Percentiles rank a stretch among this genome's conserved stretches.
These are phyloP conservation scores for Cybosia mesomella DNA, from an alignment of 2,888 invertebrate species.

Conservation along the genomic window DNA sequence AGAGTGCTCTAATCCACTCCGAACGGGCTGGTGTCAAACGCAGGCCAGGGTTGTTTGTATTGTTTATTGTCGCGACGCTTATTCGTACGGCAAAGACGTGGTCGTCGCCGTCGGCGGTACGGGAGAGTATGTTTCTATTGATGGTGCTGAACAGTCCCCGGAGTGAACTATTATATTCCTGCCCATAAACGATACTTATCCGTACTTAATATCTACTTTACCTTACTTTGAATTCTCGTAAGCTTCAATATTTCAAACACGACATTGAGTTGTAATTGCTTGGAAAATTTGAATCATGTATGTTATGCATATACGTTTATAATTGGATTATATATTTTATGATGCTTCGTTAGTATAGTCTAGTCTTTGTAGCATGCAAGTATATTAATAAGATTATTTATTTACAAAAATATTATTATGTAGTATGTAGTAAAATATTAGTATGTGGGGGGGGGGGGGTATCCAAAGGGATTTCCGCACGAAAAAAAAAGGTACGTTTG, in stretches of 20 bases:
- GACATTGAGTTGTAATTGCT: slow-evolving; percentile 46
- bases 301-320: slow-evolving; percentile 2
- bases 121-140: slow-evolving; percentile 80
- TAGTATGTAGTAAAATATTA: too few species aligned
- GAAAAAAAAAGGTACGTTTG: too few species aligned
- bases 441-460: too few species aligned
- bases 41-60: slow-evolving; percentile 86
- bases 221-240: slow-evolving; percentile 53
- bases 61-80: slow-evolving; percentile 85
- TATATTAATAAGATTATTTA: not conserved
- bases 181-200: slow-evolving; percentile 69
- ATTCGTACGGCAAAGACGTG: slow-evolving; percentile 81
- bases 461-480: too few species aligned
- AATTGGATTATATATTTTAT: not conserved
- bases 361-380: not conserved
- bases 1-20: slow-evolving; percentile 85
- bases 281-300: slow-evolving; percentile 24
- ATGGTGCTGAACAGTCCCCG: slow-evolving; percentile 69
- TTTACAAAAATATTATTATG: too few species aligned
- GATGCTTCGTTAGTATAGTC: not conserved
- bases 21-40: slow-evolving; percentile 86
- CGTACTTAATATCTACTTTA: slow-evolving; percentile 66
- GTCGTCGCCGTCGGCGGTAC: slow-evolving; percentile 64
- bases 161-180: slow-evolving; percentile 71
- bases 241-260: slow-evolving; percentile 47